A percentile compares a stretch with the other conserved stretches of the same genome.
Conservation (phyloP, 1,140 invertebrate genomes). For the Vollenhovia emeryi region DNA sequence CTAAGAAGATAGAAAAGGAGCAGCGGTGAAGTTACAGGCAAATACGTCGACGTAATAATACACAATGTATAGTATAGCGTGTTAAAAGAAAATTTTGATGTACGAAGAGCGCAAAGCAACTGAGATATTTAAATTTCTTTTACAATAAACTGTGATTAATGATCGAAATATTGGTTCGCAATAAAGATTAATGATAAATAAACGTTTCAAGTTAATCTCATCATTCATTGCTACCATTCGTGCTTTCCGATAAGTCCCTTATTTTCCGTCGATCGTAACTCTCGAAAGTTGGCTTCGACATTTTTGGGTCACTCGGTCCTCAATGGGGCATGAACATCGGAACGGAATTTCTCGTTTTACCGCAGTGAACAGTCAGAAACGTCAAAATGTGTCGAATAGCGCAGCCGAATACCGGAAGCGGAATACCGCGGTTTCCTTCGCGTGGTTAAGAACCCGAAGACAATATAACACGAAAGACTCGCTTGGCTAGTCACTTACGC, state of each 20-base stretch:
- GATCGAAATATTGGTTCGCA: neutral
- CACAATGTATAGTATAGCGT: conserved; percentile 9
- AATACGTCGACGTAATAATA: neutral
- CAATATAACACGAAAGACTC: conserved; percentile 70
- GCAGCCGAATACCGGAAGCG: neutral
- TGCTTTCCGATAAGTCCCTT: neutral
- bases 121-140: neutral
- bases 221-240: neutral
- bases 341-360: neutral
- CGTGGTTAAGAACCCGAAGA: conserved; percentile 52
- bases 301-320: conserved; percentile 21
- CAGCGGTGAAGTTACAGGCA: neutral
- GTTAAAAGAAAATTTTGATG: neutral
- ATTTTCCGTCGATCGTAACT: conserved; percentile 1
- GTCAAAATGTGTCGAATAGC: conserved; percentile 6
- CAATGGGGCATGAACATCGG: neutral
- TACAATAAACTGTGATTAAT: neutral
- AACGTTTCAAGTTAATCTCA: neutral
- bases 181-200: neutral
- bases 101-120: neutral
- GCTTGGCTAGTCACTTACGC: conserved; percentile 72
- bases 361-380: neutral
- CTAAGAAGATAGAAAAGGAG: conserved; percentile 27
- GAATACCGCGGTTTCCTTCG: conserved; percentile 3
- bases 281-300: neutral